phyloP scores from a whole-genome alignment of 1,140 invertebrate species.

The Drosophila parabipectinata region DNA sequence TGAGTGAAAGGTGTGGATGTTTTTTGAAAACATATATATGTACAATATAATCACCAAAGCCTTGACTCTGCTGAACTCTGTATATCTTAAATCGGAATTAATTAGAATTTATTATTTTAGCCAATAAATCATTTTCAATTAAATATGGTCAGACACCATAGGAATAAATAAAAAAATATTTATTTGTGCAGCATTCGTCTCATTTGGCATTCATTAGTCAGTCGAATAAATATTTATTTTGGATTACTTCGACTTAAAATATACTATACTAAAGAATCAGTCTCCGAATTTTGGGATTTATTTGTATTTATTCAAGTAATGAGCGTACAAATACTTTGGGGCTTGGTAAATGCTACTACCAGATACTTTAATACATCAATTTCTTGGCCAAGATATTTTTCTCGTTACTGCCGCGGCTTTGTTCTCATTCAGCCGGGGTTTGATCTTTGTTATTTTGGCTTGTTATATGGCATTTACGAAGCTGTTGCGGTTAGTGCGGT shows the following conservation, averaged over 20 bases:
- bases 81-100: not conserved
- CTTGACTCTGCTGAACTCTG: constrained; percentile 15
- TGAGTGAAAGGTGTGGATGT: constrained; percentile 21
- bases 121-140: constrained; percentile 16
- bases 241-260: constrained; percentile 10
- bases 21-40: not conserved
- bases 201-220: constrained; percentile 21
- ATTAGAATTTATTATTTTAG: constrained; percentile 9
- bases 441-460: constrained; percentile 74
- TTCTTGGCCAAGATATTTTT: constrained; percentile 19
- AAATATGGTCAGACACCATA: constrained; percentile 1
- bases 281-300: constrained; percentile 16
- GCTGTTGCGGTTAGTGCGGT: constrained; percentile 46
- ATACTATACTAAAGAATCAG: constrained; percentile 24
- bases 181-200: constrained; percentile 4
- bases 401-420: constrained; percentile 26
- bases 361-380: constrained; percentile 17
- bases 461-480: constrained; percentile 55
- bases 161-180: constrained; percentile 6
- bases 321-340: constrained; percentile 17
- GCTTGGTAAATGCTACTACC: constrained; percentile 23
- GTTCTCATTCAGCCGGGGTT: constrained; percentile 49
- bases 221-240: constrained; percentile 32
- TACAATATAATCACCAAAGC: not conserved
- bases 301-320: constrained; percentile 45